These are phyloP conservation scores for Syrista parreyssii DNA, from an alignment of 2,888 invertebrate species.

Conservation along the genomic window DNA sequence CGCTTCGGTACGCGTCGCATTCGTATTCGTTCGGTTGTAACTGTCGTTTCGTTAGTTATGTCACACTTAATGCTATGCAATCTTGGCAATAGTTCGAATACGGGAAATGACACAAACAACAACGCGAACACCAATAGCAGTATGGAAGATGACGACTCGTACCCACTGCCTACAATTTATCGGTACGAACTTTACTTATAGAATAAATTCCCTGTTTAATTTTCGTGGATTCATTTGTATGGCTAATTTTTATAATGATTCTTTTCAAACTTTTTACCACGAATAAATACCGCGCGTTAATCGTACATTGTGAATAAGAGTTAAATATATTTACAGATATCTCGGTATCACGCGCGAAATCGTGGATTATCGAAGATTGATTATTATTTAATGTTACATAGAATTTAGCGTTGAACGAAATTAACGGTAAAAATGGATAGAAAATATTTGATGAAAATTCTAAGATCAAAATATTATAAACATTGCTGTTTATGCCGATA, in stretches of 20 bases:
- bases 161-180: slow-evolving; percentile 88
- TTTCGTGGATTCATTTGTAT: background rate
- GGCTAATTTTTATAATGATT: background rate
- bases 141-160: slow-evolving; percentile 82
- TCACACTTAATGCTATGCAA: slow-evolving; percentile 81
- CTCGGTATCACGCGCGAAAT: background rate
- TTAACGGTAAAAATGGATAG: background rate
- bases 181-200: slow-evolving; percentile 71
- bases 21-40: background rate
- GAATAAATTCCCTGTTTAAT: background rate
- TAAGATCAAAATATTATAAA: background rate
- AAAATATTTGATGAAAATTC: background rate
- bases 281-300: background rate
- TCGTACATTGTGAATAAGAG: background rate
- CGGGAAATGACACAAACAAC: slow-evolving; percentile 68
- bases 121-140: slow-evolving; percentile 83
- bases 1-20: background rate
- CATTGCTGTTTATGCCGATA: background rate
- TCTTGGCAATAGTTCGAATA: slow-evolving; percentile 66
- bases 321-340: background rate
- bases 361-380: background rate
- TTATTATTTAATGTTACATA: background rate
- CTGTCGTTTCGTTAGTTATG: slow-evolving; percentile 64
- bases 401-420: background rate
- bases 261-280: background rate